phyloP scores from a whole-genome alignment of 2,888 invertebrate species.

The Ormyrus thymus region DNA sequence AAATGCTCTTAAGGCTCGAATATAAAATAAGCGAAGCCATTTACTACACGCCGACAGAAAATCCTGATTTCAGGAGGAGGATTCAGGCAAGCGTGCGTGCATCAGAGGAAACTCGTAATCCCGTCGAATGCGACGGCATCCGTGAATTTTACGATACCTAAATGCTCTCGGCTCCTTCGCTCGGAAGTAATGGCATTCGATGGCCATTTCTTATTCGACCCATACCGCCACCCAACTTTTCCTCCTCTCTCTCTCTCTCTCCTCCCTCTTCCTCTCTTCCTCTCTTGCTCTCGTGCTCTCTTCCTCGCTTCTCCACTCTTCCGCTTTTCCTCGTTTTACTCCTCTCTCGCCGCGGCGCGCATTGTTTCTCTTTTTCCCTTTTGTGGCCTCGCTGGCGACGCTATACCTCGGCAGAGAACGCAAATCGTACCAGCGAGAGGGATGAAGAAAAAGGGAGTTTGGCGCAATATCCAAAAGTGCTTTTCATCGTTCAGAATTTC shows the following conservation, averaged over 20 bases:
- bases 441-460: conserved; percentile 21
- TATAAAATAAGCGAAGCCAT: conserved; percentile 48
- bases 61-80: conserved; percentile 40
- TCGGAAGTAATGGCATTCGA: conserved; percentile 54
- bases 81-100: conserved; percentile 34
- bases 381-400: conserved; percentile 13
- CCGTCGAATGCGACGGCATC: conserved; percentile 39
- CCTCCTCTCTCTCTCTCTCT: conserved; percentile 3
- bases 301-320: not conserved
- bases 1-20: conserved; percentile 48
- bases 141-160: conserved; percentile 55
- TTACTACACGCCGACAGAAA: conserved; percentile 16
- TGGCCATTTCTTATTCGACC: conserved; percentile 49
- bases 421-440: not conserved
- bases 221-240: conserved; percentile 17
- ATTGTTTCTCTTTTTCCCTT: conserved; percentile 11
- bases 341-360: too few relatives aligned
- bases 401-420: conserved; percentile 6
- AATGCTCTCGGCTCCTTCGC: conserved; percentile 51
- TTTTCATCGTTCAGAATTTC: conserved; percentile 53
- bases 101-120: conserved; percentile 40
- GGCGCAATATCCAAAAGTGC: conserved; percentile 56
- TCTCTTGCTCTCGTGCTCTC: conserved; percentile 3
- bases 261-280: conserved; percentile 3
- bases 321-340: not conserved